These are phyloP conservation scores for Diabrotica undecimpunctata DNA, from an alignment of 1,140 invertebrate species.

Conservation along the genomic window DNA sequence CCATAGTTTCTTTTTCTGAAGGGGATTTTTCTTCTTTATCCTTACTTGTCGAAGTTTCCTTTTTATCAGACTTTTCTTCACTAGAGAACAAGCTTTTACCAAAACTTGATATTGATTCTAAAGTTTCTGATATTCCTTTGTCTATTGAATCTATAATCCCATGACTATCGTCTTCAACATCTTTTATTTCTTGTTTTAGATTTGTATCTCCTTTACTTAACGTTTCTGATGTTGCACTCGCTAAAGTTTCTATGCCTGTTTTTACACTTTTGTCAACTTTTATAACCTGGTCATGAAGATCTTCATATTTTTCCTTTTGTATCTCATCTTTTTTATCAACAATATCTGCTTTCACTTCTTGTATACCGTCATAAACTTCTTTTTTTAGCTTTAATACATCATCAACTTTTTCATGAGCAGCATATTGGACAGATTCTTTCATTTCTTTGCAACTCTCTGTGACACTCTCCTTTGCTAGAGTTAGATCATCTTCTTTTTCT, in stretches of 20 bases:
- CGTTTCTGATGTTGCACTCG: too few relatives aligned
- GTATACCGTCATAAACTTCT: too few relatives aligned
- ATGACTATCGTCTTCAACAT: too few relatives aligned
- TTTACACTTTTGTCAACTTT: too few relatives aligned
- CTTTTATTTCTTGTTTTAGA: too few relatives aligned
- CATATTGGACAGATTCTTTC: neutral
- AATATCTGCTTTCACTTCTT: too few relatives aligned
- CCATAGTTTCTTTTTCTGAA: slow-evolving; percentile 5
- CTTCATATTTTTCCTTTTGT: too few relatives aligned
- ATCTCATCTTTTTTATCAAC: too few relatives aligned
- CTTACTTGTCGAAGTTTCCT: neutral
- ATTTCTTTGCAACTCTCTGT: neutral
- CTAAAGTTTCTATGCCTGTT: too few relatives aligned
- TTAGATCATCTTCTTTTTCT: neutral
- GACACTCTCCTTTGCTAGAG: neutral
- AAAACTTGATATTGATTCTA: neutral
- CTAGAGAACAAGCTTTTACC: neutral
- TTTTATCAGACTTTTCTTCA: neutral
- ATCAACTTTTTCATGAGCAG: slow-evolving; percentile 9
- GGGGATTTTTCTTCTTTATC: slow-evolving; percentile 14
- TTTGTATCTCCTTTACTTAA: too few relatives aligned
- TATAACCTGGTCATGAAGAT: too few relatives aligned
- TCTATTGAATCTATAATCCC: neutral
- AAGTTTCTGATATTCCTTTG: neutral
- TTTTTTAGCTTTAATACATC: neutral